phyloP scores from a whole-genome alignment of 2,797 vertebrate genomes.

The Spinus pinus region DNA sequence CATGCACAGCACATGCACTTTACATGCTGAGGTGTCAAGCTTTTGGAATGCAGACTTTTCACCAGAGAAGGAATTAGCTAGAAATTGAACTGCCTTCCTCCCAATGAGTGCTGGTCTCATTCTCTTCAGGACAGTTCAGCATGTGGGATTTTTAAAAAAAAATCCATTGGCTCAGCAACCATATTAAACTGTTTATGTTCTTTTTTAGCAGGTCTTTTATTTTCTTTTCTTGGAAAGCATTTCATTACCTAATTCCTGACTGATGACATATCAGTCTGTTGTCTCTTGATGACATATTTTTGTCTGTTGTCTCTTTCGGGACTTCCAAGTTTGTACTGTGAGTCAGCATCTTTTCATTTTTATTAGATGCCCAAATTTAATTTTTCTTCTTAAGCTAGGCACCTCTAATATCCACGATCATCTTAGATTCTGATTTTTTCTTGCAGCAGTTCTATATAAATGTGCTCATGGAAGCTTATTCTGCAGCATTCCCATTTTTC shows the following conservation, averaged over 20 bases:
- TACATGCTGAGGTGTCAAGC: neutral
- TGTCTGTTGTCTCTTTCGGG: neutral
- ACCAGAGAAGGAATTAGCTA: neutral
- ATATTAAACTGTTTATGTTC: neutral
- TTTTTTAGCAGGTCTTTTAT: neutral
- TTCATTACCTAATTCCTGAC: neutral
- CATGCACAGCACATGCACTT: neutral
- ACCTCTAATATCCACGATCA: neutral
- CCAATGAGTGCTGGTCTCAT: neutral
- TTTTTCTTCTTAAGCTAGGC: neutral
- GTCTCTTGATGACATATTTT: neutral
- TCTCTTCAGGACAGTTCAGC: neutral
- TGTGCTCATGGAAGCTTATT: fast-evolving
- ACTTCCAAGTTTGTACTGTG: neutral
- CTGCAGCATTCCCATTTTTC: neutral
- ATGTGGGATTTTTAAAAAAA: neutral
- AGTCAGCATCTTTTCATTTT: neutral
- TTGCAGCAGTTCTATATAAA: neutral
- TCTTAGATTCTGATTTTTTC: neutral
- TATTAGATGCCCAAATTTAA: neutral
- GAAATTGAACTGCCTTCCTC: neutral
- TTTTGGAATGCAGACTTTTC: neutral
- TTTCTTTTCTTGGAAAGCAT: neutral
- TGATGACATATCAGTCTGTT: neutral
- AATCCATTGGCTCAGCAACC: neutral